These are phyloP conservation scores for Tryphoninae sp. DNA, from an alignment of 2,888 invertebrate species.

Conservation along the genomic window DNA sequence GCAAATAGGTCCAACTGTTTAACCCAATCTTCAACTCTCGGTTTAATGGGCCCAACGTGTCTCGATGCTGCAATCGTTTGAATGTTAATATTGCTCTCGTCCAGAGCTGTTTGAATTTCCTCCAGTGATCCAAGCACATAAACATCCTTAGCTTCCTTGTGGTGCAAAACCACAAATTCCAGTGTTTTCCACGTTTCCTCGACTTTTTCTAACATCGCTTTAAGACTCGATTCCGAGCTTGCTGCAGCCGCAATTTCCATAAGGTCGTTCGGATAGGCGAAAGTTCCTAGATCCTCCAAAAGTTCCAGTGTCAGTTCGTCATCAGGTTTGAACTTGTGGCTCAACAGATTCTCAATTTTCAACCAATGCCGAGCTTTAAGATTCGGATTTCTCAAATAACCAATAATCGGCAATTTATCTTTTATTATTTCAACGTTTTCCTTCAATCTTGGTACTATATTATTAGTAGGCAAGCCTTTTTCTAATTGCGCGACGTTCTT, in stretches of 20 bases:
- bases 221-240: slow-evolving; percentile 92
- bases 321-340: slow-evolving; percentile 88
- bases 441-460: slow-evolving; percentile 89
- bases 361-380: slow-evolving; percentile 92
- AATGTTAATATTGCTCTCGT: slow-evolving; percentile 93
- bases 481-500: slow-evolving; percentile 90
- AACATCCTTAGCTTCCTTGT: slow-evolving; percentile 92
- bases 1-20: slow-evolving; percentile 89
- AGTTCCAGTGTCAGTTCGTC: slow-evolving; percentile 86
- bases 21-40: slow-evolving; percentile 92
- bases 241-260: slow-evolving; percentile 94
- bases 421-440: slow-evolving; percentile 90
- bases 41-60: slow-evolving; percentile 92
- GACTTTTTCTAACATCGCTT: slow-evolving; percentile 90
- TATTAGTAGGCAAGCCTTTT: slow-evolving; percentile 91
- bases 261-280: slow-evolving; percentile 87
- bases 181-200: slow-evolving; percentile 92
- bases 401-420: slow-evolving; percentile 91
- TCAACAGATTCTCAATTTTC: slow-evolving; percentile 88
- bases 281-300: slow-evolving; percentile 89
- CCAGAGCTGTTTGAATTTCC: slow-evolving; percentile 90
- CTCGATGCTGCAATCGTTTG: slow-evolving; percentile 93
- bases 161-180: slow-evolving; percentile 89
- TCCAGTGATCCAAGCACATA: slow-evolving; percentile 92
- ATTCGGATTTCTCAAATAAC: slow-evolving; percentile 90